These are phyloP conservation scores for Noctua fimbriata DNA, from an alignment of 2,888 invertebrate species.

Conservation along the genomic window DNA sequence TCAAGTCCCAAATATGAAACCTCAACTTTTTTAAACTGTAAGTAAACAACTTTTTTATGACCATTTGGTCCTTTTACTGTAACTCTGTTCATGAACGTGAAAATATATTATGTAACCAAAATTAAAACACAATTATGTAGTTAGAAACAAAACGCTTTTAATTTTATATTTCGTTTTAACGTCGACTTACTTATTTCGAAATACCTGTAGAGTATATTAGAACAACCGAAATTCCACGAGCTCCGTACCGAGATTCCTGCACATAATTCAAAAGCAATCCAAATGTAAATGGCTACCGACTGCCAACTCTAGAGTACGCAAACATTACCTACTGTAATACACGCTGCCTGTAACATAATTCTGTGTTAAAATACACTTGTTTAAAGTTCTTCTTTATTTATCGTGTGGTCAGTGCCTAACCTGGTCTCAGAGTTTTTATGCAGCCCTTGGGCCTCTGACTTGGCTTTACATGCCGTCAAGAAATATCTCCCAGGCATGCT, in stretches of 20 bases:
- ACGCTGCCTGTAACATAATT: neutral
- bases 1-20: neutral
- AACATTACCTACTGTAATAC: neutral
- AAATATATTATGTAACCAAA: neutral
- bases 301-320: neutral
- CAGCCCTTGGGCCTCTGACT: too few relatives aligned
- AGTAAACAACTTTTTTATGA: neutral
- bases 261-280: slow-evolving; percentile 46
- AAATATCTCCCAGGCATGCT: too few relatives aligned
- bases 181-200: neutral
- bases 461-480: too few relatives aligned
- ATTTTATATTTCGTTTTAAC: neutral
- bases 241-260: slow-evolving; percentile 22
- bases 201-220: neutral
- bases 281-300: slow-evolving; percentile 27
- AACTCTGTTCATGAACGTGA: neutral
- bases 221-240: slow-evolving; percentile 3
- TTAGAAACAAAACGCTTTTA: neutral
- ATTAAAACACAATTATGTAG: too few relatives aligned
- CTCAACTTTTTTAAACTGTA: neutral
- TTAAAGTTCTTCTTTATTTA: too few relatives aligned
- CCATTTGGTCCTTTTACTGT: neutral
- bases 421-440: too few relatives aligned
- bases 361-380: neutral
- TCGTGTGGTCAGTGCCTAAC: too few relatives aligned